These are phyloP conservation scores for Trimorus sp. DNA, from an alignment of 2,888 invertebrate species.

Conservation along the genomic window DNA sequence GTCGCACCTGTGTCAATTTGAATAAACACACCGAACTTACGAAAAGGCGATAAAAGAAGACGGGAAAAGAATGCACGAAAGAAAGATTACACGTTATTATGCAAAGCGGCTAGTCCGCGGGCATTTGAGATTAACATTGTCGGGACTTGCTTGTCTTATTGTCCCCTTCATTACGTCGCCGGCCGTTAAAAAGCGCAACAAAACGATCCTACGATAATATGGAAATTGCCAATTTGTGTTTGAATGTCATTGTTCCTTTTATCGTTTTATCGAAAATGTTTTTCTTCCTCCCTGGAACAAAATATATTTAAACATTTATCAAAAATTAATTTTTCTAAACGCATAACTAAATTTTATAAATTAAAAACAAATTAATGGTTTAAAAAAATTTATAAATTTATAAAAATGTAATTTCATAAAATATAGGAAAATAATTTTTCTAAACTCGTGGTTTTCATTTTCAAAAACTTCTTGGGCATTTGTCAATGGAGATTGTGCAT, in stretches of 20 bases:
- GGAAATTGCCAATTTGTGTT: conserved; percentile 47
- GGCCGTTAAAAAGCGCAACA: conserved; percentile 34
- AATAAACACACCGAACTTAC: conserved; percentile 23
- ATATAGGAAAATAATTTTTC: too few species aligned
- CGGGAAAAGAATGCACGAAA: conserved; percentile 41
- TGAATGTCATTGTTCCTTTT: conserved; percentile 16
- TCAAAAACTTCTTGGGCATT: too few species aligned
- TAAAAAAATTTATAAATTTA: too few species aligned
- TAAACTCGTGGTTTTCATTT: too few species aligned
- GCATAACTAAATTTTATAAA: too few species aligned
- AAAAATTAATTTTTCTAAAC: too few species aligned
- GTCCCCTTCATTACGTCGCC: conserved; percentile 49
- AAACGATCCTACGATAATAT: conserved; percentile 51
- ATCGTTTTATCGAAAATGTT: not conserved
- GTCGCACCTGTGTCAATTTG: conserved; percentile 55
- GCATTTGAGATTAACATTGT: conserved; percentile 58
- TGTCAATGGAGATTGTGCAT: too few species aligned
- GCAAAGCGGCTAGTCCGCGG: conserved; percentile 51
- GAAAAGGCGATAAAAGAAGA: conserved; percentile 19
- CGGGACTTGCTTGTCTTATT: conserved; percentile 51
- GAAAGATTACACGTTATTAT: conserved; percentile 62
- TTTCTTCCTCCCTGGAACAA: too few species aligned
- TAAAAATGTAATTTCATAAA: too few species aligned
- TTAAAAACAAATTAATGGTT: too few species aligned
- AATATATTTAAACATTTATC: too few species aligned